These are phyloP conservation scores for Orthosia incerta DNA, from an alignment of 2,888 invertebrate species.

Conservation along the genomic window DNA sequence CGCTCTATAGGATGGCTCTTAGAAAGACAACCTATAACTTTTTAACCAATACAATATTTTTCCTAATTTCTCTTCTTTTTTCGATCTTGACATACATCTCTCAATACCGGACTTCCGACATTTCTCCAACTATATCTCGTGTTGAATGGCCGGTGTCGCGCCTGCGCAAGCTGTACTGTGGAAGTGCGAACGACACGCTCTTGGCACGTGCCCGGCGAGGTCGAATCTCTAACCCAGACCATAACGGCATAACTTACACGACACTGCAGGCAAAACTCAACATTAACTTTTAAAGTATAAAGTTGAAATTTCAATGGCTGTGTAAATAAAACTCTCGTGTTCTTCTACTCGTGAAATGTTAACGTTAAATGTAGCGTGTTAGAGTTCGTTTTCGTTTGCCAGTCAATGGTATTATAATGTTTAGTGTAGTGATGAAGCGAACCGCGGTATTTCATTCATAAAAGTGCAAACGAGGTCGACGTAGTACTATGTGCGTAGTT, in stretches of 20 bases:
- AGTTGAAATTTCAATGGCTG: conserved; percentile 2
- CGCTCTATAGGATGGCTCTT: no score
- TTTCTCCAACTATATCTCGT: not conserved
- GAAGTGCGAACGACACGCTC: conserved; percentile 50
- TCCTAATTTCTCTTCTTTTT: not conserved
- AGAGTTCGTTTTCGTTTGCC: conserved; percentile 34
- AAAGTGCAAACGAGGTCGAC: conserved; percentile 62
- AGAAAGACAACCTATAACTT: no score
- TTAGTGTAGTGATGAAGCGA: conserved; percentile 26
- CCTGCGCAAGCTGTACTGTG: conserved; percentile 42
- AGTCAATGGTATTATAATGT: conserved; percentile 8
- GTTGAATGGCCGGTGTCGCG: conserved; percentile 48
- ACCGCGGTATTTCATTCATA: conserved; percentile 65
- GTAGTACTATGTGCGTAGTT: conserved; percentile 64
- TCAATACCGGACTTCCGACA: conserved; percentile 12
- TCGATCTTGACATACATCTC: not conserved
- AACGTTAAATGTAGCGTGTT: fast-evolving
- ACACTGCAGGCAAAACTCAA: conserved; percentile 12
- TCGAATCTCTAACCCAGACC: conserved; percentile 16
- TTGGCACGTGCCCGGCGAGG: conserved; percentile 56
- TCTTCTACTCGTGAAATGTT: not conserved
- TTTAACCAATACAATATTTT: no score
- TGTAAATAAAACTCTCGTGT: conserved; percentile 25
- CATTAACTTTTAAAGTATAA: fast-evolving
- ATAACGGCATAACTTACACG: conserved; percentile 20